Evolutionary conservation across 2,888 invertebrate species (phyloP), one percentile per base, ranked within the genome.

Genomic region (Eustalomyia histrio): DNA sequence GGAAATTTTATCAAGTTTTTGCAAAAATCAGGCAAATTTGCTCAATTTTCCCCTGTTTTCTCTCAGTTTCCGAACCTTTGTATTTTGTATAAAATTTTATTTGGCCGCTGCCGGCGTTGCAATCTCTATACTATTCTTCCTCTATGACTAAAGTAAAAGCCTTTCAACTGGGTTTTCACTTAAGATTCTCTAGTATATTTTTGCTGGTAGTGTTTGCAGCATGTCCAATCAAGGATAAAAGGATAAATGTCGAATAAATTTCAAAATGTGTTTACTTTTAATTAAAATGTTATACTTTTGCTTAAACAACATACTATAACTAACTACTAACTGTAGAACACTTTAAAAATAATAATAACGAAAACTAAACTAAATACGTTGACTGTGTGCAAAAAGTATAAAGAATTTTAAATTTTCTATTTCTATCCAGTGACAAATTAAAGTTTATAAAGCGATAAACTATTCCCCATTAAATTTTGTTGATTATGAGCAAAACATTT

Each of bases 221-320:
- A 80, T 80, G 73, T 69, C 73, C 80, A 80, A 80, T 76, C 80
- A 76, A 53, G 80, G 80, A 80, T 80, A 80, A 80, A 80, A 35
- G 76, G 76, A 80, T 80, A 80, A 76, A 69, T 80, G 80, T 80
- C 80, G 80, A 80, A 80, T 80, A 76, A 76, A 76, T 74, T 80
- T 80, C 76, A 73, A 76, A 73, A 80, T 74, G 69, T 80, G 80
- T 80, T 80, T 80, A 76, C 80, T 80, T 80, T 80, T 80, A 80
- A 80, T 80, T 80, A 76, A 80, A 80, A 80, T 76, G 76, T 74
- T 80, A 50, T 76, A 64, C 76, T 74, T 64, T 65, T 80, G 71
- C 65, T 80, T 60, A 52, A 65, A 24, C 17, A 58, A 57, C 50
- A 58, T n/a, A 47, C 43, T 47, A 47, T 14, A 47, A 47, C 43